phyloP scores from a whole-genome alignment of 2,888 invertebrate genomes.

The Conus canariensis region DNA sequence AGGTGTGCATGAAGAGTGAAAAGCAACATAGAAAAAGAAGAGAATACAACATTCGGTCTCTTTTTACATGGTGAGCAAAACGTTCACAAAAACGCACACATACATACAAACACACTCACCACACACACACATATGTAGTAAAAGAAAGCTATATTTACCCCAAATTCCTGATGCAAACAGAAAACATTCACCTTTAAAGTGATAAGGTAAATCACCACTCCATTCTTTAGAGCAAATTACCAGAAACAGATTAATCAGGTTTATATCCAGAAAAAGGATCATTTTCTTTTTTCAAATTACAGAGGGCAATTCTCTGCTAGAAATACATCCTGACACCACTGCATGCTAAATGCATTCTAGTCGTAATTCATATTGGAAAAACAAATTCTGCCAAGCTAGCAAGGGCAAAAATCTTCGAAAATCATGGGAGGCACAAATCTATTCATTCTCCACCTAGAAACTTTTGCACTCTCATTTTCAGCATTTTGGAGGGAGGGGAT shows the following conservation, averaged over 20 bases:
- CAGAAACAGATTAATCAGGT: background rate
- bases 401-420: too few species aligned
- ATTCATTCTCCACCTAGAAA: too few species aligned
- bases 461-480: too few species aligned
- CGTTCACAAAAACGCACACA: background rate
- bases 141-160: conserved; percentile 38
- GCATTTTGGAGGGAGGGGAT: too few species aligned
- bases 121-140: background rate
- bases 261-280: too few species aligned
- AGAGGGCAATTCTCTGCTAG: too few species aligned
- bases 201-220: background rate
- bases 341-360: too few species aligned
- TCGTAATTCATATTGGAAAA: too few species aligned
- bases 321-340: too few species aligned
- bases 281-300: too few species aligned
- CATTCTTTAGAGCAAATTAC: background rate
- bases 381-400: too few species aligned
- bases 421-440: too few species aligned
- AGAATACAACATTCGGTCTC: background rate
- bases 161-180: conserved; percentile 43
- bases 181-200: conserved; percentile 12
- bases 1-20: background rate
- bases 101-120: background rate
- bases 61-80: background rate
- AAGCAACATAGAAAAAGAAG: conserved; percentile 11